These are phyloP conservation scores for Metopolophium dirhodum DNA, from an alignment of 1,140 invertebrate species.

Conservation along the genomic window DNA sequence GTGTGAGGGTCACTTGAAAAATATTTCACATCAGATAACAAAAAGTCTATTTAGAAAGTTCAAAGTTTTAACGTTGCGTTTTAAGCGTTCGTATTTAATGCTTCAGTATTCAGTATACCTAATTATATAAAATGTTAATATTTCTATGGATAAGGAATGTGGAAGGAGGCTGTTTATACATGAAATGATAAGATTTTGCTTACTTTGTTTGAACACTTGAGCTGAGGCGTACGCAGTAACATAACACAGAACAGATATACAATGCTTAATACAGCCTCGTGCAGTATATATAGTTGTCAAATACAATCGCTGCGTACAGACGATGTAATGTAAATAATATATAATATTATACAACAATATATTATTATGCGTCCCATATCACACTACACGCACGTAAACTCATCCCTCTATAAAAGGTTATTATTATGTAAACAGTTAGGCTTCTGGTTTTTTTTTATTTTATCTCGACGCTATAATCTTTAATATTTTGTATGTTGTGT, in stretches of 20 bases:
- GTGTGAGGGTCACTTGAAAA: neutral
- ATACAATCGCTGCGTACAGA: neutral
- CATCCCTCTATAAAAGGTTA: neutral
- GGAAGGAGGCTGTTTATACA: neutral
- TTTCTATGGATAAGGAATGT: neutral
- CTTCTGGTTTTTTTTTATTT: slow-evolving; percentile 15
- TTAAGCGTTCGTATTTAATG: neutral
- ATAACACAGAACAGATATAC: neutral
- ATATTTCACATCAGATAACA: neutral
- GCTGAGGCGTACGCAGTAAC: neutral
- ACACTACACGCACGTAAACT: neutral
- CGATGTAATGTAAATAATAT: neutral
- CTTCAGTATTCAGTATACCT: neutral
- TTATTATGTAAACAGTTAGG: neutral
- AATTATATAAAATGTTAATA: neutral
- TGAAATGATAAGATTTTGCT: neutral
- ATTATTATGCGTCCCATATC: neutral
- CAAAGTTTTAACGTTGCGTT: neutral
- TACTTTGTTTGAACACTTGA: neutral
- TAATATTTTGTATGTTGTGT: neutral
- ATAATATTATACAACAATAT: neutral
- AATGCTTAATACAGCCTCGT: neutral
- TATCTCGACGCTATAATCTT: slow-evolving; percentile 1
- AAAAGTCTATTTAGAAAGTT: neutral
- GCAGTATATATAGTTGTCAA: neutral